Evolutionary conservation across 2,888 invertebrate genomes (phyloP), one percentile per base, ranked within the genome.

Genomic region (Beris chalybata): DNA sequence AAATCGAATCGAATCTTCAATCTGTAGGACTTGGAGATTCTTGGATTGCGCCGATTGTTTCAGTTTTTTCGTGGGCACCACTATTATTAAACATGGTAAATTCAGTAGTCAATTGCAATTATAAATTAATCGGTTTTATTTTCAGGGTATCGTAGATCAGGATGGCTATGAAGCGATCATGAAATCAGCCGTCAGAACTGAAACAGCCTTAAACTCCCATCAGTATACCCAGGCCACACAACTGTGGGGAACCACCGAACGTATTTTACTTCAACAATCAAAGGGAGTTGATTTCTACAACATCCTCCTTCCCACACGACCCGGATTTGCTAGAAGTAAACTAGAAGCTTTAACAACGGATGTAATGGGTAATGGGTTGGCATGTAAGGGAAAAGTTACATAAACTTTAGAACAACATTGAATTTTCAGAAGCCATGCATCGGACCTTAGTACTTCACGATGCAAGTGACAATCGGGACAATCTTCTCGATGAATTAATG

Each of bases 1-100:
- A 83, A 44, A 85, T 92, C 31, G 80, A 82, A 54, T 88, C 88
- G 47, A 90, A 91, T 72, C 83, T 96, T 58, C 83, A 84, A 73
- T 94, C 94, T 0, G 86, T 95, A 29, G 90, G 87, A 0, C 84
- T 95, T 78, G 94, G 94, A 2, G 95, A 95, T 78, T 88, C 94
- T 0, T 95, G 95, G 95, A 91, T 95, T 69, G 90, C 91, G 2
- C 93, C 95, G 0, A 85, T 93, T 59, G 93, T 95, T 76, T 89
- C 90, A 0, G 91, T 92, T 0, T 79, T 90, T 43, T 88, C 90
- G 0, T 95, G 94, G 94, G 93, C 89, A 0, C 90, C 90, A 0
- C 87, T 89, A 73, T 83, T 95, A 7, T 83, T 90, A 31, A 85
- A 88, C 13, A 87, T 89, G 74, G 89, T 89, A 64, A 54, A 57